Base-by-base conservation (phyloP, 2,888 invertebrate species). In the Drosophila borealis region DNA sequence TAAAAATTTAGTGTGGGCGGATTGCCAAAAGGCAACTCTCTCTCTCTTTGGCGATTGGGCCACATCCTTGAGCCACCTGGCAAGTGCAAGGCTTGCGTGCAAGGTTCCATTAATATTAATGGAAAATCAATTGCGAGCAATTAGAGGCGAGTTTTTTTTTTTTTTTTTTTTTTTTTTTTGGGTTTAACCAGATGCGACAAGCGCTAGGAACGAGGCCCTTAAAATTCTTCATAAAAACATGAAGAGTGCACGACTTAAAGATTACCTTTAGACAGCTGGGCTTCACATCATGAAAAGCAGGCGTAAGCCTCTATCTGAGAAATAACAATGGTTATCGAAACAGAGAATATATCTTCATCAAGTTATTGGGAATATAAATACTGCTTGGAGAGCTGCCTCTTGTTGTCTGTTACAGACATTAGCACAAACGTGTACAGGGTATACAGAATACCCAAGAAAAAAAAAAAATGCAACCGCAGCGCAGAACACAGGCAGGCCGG, bases 41-140 rank as follows among this genome's bases (percentile, higher is more conserved):
- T 33, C 45, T 45, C 17, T 10, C n/a, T 19, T 14, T 34, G 11
- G 46, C 14, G 53, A 34, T 33, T 29, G 19, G 48, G 45, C 39
- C 44, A 45, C 42, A 69, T 78, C 72, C 81, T 78, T 84, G 81
- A 64, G 51, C 51, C 76, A 76, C 67, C 69, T 67, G 78, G 57
- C 66, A 80, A 77, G 74, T 70, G 77, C 77, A 85, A 63, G 65
- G 63, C 66, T 68, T 54, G 82, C 69, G 77, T 83, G 84, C 64
- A 33, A 66, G 65, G 61, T 48, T 48, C 19, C 48, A 86, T 86
- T 66, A 83, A 88, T 88, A 86, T 80, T 86, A 83, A 88, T 83
- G 66, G 55, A 69, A 83, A 83, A 83, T 88, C 82, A 88, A 83
- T 88, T 70, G 64, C 33, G n/a, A 14, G 67, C 78, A 77, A 80